Base-by-base conservation (phyloP, 2,113 vertebrate species). In the Conger conger region DNA sequence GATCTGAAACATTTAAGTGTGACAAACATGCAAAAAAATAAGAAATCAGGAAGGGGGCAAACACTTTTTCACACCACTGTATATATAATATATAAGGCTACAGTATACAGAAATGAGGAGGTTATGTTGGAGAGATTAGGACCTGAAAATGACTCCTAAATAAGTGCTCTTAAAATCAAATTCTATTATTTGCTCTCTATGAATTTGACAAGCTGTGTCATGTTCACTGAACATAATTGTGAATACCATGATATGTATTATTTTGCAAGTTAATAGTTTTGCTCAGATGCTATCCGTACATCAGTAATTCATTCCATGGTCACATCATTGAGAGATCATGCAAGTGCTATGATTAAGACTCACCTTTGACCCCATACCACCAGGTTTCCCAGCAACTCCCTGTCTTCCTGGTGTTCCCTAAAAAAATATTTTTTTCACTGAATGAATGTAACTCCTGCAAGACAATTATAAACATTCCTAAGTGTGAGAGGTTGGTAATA, bases 301-400 rank as follows among this genome's bases (percentile, higher is more conserved):
- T 60, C 36, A 73, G n/a, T 35, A 18, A 27, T 36, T 17, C 35
- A 33, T 53, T 54, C n/a, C n/a, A 35, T 33, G 30, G 1, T n/a
- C 27, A n/a, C n/a, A n/a, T 13, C 16, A 2, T 53, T 73, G 68
- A 27, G 33, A 33, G n/a, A 73, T 73, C n/a, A 73, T 73, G 8
- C 11, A 33, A 18, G 27, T 18, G 15, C 11, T 3, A 42, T 45
- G 4, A 38, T 13, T 7, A n/a, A n/a, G 60, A 50, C 53, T 73
- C 30, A 86, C 85, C 81, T 82, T 86, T 33, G 36, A 5, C 54
- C 85, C 85, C 27, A 76, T 54, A 53, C 35, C 36, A 30, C 83
- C 85, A 42, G 83, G 20, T 20, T n/a, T 80, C 68, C 85, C 87
- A 57, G 82, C 35, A 35, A 82, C 60, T 30, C 87, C 85, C 15